A percentile compares a stretch with the other conserved stretches of the same genome.
Conservation (phyloP, 2,797 vertebrate genomes). For the Sardinella longiceps region DNA sequence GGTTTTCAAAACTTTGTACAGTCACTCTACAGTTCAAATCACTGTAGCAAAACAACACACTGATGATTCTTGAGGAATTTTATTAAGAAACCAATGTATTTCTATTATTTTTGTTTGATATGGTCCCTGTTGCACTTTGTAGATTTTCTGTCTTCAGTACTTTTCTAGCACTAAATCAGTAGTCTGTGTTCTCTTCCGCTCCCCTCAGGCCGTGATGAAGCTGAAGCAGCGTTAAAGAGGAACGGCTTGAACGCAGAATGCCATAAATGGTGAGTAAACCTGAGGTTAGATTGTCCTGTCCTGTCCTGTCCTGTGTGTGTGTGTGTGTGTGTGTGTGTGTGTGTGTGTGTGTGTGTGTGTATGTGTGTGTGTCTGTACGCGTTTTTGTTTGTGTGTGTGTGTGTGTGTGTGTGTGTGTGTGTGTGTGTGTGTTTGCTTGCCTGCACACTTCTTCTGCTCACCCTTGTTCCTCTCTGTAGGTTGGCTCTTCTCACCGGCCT, state of each 20-base stretch:
- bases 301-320: background rate
- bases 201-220: conserved; percentile 80
- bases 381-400: no score
- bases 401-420: background rate
- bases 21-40: no score
- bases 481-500: conserved; percentile 69
- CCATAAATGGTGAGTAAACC: conserved; percentile 85
- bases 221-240: conserved; percentile 80
- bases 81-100: no score
- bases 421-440: background rate
- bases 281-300: background rate
- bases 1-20: no score
- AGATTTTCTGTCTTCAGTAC: no score
- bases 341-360: background rate
- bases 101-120: no score
- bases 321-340: background rate
- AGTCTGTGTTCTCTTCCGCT: background rate
- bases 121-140: no score
- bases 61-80: no score
- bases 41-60: no score
- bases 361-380: no score
- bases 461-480: conserved; percentile 54
- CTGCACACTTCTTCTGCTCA: background rate
- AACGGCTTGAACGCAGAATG: conserved; percentile 79
- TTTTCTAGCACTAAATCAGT: no score